These are phyloP conservation scores for Petroica traversi DNA, from an alignment of 2,113 vertebrate genomes.

Conservation along the genomic window DNA sequence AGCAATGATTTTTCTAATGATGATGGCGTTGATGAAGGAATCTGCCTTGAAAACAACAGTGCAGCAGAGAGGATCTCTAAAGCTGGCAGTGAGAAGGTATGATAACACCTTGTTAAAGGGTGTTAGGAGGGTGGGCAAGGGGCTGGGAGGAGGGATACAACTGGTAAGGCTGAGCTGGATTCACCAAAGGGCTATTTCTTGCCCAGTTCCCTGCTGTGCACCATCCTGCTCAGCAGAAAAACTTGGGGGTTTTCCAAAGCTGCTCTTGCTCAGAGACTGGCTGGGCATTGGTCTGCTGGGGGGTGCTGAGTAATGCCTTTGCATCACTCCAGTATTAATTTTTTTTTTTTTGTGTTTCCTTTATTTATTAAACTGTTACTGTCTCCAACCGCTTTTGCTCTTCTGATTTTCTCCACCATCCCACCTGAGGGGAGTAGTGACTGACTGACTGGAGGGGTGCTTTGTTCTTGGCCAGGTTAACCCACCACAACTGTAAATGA, in stretches of 20 bases:
- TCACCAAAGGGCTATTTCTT: background rate
- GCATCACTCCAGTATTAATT: background rate
- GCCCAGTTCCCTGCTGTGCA: background rate
- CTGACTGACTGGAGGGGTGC: background rate
- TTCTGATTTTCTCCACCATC: background rate
- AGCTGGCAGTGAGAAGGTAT: conserved; percentile 85
- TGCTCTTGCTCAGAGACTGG: background rate
- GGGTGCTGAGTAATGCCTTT: background rate
- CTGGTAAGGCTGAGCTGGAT: background rate
- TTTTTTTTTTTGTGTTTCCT: background rate
- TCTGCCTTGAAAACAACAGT: conserved; percentile 91
- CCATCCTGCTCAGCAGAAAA: background rate
- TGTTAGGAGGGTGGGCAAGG: background rate
- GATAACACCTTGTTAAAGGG: too few species aligned
- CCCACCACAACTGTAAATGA: background rate
- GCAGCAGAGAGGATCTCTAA: conserved; percentile 88
- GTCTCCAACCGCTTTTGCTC: background rate
- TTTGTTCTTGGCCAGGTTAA: background rate
- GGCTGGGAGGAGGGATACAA: background rate
- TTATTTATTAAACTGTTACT: background rate
- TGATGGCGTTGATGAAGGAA: conserved; percentile 96
- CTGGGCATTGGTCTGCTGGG: background rate
- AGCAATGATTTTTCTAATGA: conserved; percentile 98
- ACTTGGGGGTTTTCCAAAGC: background rate
- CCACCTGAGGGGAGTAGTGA: background rate